A percentile compares a stretch with the other conserved stretches of the same genome.
Evolutionary conservation across 2,113 vertebrate genomes (phyloP).

Genomic region (Pseudopodoces humilis): DNA sequence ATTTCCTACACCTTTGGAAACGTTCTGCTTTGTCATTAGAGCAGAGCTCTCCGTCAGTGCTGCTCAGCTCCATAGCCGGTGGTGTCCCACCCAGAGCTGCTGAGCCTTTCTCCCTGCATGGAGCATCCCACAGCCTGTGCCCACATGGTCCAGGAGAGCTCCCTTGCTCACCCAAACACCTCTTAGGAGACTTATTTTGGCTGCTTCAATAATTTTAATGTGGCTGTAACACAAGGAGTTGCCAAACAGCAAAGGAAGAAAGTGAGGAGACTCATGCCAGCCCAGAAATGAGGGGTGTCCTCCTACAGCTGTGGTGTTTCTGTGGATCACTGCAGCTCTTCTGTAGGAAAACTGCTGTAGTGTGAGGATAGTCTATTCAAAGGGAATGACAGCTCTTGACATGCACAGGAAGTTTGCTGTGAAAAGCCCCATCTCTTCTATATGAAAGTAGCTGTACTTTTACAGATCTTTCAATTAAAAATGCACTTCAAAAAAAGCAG

Average conservation of each 20-base stretch:
- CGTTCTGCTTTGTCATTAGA: neutral
- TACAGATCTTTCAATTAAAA: neutral
- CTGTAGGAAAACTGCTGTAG: neutral
- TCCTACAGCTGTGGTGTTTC: neutral
- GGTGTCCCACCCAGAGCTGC: neutral
- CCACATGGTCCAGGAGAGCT: neutral
- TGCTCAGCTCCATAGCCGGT: neutral
- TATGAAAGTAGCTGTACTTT: neutral
- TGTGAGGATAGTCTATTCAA: neutral
- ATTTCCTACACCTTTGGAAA: neutral
- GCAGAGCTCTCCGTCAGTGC: neutral
- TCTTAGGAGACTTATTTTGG: neutral
- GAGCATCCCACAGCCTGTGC: neutral
- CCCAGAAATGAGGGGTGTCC: neutral
- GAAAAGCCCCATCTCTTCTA: neutral
- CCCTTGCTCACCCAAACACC: neutral
- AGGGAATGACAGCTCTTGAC: neutral
- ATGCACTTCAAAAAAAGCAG: neutral
- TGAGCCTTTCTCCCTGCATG: rapidly evolving
- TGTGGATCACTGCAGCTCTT: neutral
- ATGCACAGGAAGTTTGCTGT: neutral
- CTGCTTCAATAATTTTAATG: neutral
- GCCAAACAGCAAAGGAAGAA: neutral
- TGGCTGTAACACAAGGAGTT: neutral
- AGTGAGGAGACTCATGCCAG: neutral